Evolutionary conservation across 2,797 vertebrate species (phyloP).

Genomic region (Chelmon rostratus): DNA sequence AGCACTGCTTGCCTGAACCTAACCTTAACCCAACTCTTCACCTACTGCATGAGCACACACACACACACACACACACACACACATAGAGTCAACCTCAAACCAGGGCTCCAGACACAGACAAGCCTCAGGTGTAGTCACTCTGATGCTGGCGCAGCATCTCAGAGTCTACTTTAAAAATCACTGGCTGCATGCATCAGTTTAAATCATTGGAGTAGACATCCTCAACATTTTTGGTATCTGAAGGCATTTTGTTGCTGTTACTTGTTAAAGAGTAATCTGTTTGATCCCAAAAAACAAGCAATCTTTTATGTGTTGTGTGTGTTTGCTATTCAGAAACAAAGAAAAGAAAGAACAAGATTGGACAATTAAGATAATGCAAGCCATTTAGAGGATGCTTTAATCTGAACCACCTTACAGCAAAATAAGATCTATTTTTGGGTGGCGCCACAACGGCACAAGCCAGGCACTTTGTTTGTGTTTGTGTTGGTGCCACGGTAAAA

Average conservation of each 20-base stretch:
- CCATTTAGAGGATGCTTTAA: conserved; percentile 35
- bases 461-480: conserved; percentile 2
- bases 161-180: neutral
- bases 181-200: conserved; percentile 5
- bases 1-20: too few species aligned
- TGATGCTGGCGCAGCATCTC: conserved; percentile 7
- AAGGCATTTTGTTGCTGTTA: conserved; percentile 27
- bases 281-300: conserved; percentile 34
- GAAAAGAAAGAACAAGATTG: neutral
- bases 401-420: conserved; percentile 23
- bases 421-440: conserved; percentile 24
- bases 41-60: too few species aligned
- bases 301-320: conserved; percentile 16
- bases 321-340: conserved; percentile 15
- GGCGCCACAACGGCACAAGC: neutral
- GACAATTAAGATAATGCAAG: conserved; percentile 12
- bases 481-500: neutral
- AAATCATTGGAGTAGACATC: conserved; percentile 1
- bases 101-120: conserved; percentile 16
- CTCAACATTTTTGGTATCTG: conserved; percentile 6
- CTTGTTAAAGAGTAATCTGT: conserved; percentile 16
- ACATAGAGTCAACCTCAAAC: conserved; percentile 34
- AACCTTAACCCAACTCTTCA: too few species aligned
- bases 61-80: conserved; percentile 46
- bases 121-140: neutral